Percentiles rank a stretch among this genome's conserved stretches.
Conservation (phyloP, 2,797 vertebrate species). For the Acridotheres tristis region DNA sequence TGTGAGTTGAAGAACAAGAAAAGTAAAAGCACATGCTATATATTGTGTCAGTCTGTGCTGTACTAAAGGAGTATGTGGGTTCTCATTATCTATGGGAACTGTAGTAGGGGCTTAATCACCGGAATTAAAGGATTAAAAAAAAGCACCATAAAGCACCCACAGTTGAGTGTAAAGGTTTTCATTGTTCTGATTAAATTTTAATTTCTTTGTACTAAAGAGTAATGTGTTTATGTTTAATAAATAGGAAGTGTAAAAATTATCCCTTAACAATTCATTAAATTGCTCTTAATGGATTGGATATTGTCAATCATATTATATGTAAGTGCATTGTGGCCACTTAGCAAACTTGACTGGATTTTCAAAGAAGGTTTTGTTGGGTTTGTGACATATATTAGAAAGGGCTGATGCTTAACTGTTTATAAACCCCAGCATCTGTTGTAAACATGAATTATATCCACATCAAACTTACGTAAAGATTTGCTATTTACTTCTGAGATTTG, state of each 20-base stretch:
- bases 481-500: neutral
- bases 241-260: constrained; percentile 43
- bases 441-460: neutral
- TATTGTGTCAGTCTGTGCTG: neutral
- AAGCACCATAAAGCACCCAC: neutral
- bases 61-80: neutral
- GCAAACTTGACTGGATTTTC: constrained; percentile 11
- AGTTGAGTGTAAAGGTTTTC: neutral
- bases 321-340: neutral
- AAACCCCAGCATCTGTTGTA: neutral
- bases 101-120: neutral
- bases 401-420: neutral
- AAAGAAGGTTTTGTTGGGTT: constrained; percentile 18
- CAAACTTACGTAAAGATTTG: neutral
- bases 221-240: constrained; percentile 54
- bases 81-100: neutral
- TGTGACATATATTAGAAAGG: neutral
- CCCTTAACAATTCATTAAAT: constrained; percentile 32
- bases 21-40: neutral
- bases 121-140: neutral
- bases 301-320: neutral
- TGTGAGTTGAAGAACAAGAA: neutral
- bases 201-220: constrained; percentile 44
- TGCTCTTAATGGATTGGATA: constrained; percentile 35
- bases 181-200: constrained; percentile 44